phyloP scores from a whole-genome alignment of 2,797 vertebrate species.

The Channa striata region DNA sequence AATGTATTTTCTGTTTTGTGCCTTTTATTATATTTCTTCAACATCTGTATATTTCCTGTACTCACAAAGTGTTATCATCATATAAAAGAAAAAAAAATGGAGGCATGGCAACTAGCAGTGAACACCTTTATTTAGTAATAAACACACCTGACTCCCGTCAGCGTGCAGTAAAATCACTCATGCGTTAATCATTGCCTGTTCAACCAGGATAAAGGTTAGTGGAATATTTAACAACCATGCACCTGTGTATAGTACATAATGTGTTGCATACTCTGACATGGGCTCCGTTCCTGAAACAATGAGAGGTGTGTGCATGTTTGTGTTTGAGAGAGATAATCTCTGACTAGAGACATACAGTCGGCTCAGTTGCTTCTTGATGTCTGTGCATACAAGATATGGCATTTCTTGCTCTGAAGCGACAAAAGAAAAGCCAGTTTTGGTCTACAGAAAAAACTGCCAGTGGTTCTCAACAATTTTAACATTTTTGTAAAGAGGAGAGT shows the following conservation, averaged over 20 bases:
- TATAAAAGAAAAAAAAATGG: not conserved
- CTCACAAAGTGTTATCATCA: not conserved
- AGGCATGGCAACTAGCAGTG: not conserved
- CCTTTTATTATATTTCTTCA: too few relatives aligned
- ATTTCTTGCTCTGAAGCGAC: not conserved
- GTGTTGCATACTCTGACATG: too few relatives aligned
- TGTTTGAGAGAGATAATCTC: too few relatives aligned
- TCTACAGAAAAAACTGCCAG: too few relatives aligned
- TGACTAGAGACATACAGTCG: too few relatives aligned
- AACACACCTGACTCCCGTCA: not conserved
- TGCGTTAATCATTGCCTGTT: conserved; percentile 19
- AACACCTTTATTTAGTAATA: not conserved
- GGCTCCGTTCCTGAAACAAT: not conserved
- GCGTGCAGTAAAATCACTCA: not conserved
- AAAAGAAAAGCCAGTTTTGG: too few relatives aligned
- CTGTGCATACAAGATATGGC: not conserved
- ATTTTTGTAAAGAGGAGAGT: too few relatives aligned
- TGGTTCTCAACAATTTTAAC: too few relatives aligned
- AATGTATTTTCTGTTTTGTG: conserved; percentile 3
- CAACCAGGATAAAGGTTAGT: conserved; percentile 30
- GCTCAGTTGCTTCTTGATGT: too few relatives aligned
- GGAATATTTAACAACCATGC: not conserved
- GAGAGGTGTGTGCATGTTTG: not conserved
- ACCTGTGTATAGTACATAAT: not conserved
- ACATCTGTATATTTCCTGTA: not conserved